Evolutionary conservation across 2,888 invertebrate genomes (phyloP).

Genomic region (Proisotoma minuta): DNA sequence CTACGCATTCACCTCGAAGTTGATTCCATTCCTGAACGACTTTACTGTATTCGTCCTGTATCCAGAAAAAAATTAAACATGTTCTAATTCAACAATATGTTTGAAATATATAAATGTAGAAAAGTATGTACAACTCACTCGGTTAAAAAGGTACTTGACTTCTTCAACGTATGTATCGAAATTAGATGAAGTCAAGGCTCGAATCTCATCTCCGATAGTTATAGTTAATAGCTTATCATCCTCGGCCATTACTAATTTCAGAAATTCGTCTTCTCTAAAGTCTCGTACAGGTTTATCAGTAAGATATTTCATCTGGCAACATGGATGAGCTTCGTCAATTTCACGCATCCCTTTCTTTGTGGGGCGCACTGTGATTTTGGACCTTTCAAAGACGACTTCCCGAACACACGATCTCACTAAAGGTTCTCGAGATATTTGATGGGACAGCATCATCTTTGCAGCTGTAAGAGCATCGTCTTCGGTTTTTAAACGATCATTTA

Average conservation of each 20-base stretch:
- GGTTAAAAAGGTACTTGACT: slow-evolving; percentile 76
- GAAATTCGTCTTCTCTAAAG: slow-evolving; percentile 81
- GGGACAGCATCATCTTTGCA: slow-evolving; percentile 88
- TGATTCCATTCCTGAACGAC: slow-evolving; percentile 94
- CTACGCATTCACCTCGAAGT: slow-evolving; percentile 78
- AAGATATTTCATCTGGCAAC: slow-evolving; percentile 79
- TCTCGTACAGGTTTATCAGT: slow-evolving; percentile 88
- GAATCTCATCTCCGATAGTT: slow-evolving; percentile 67
- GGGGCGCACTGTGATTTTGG: slow-evolving; percentile 72
- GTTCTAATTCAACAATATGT: neutral
- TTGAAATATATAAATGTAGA: neutral
- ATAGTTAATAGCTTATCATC: slow-evolving; percentile 75
- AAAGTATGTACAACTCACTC: slow-evolving; percentile 53
- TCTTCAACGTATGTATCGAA: slow-evolving; percentile 74
- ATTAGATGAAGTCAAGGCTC: slow-evolving; percentile 66
- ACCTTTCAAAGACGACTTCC: slow-evolving; percentile 81
- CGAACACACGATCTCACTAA: slow-evolving; percentile 76
- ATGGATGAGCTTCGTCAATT: slow-evolving; percentile 90
- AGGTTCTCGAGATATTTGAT: slow-evolving; percentile 88
- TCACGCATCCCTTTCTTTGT: slow-evolving; percentile 89
- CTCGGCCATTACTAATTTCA: slow-evolving; percentile 74
- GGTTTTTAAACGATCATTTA: slow-evolving; percentile 59
- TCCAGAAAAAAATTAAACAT: neutral
- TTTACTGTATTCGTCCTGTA: slow-evolving; percentile 85
- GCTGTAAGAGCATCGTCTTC: slow-evolving; percentile 82